Percentiles rank a stretch among this genome's conserved stretches.
phyloP scores from a whole-genome alignment of 2,888 invertebrate species.

The Eilema depressum region DNA sequence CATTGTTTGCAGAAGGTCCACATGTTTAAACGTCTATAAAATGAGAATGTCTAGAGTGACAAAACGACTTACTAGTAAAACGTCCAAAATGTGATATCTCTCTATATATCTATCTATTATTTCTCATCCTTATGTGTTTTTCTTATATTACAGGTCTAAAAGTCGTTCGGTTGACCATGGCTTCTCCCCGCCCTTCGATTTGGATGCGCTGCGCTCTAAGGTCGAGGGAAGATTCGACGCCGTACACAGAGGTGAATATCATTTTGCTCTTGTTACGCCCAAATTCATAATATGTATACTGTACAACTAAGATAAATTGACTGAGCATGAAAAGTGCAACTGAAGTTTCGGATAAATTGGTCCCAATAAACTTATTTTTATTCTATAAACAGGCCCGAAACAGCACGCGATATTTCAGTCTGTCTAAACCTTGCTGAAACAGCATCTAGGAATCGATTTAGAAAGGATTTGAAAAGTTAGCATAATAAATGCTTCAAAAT shows the following conservation, averaged over 20 bases:
- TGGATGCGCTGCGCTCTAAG: conserved; percentile 94
- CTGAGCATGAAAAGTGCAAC: neutral
- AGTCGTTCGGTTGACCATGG: conserved; percentile 97
- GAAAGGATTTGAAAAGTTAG: too few relatives aligned
- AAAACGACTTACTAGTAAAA: too few relatives aligned
- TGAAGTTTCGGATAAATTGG: neutral
- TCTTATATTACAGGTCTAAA: conserved; percentile 91
- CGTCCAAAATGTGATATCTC: too few relatives aligned
- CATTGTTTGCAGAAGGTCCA: too few relatives aligned
- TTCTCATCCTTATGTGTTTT: conserved; percentile 20
- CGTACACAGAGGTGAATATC: conserved; percentile 86
- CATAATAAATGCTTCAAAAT: too few relatives aligned
- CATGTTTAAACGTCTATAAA: too few relatives aligned
- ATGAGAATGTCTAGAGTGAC: too few relatives aligned
- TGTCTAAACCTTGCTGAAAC: neutral
- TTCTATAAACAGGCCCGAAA: neutral
- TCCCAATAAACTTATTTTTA: neutral
- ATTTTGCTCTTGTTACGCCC: neutral
- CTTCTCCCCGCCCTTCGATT: conserved; percentile 93
- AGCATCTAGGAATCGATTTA: too few relatives aligned
- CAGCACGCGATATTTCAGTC: neutral
- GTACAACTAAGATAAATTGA: too few relatives aligned
- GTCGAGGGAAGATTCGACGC: conserved; percentile 95
- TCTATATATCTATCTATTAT: too few relatives aligned
- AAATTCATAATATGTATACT: too few relatives aligned